A percentile compares a stretch with the other conserved stretches of the same genome.
phyloP scores from a whole-genome alignment of 2,797 vertebrate species.

The Microcaecilia unicolor region DNA sequence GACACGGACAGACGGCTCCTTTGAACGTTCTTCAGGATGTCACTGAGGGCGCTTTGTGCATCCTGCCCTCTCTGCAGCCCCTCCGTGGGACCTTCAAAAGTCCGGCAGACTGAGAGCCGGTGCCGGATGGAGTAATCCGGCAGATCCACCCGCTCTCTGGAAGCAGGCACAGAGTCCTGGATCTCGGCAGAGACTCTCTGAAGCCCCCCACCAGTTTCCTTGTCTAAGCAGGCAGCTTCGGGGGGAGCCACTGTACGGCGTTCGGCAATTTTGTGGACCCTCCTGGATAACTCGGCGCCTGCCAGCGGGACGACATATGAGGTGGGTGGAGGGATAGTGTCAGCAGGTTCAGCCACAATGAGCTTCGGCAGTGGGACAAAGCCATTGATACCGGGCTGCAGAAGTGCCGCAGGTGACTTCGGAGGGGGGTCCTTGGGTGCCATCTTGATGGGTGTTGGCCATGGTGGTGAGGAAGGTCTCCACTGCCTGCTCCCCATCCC shows the following conservation, averaged over 20 bases:
- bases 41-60: slow-evolving; percentile 31
- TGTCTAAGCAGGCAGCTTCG: background rate
- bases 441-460: no score
- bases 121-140: slow-evolving; percentile 18
- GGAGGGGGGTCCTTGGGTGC: background rate
- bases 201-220: background rate
- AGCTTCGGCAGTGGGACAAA: slow-evolving; percentile 4
- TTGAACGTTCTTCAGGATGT: slow-evolving; percentile 29
- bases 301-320: background rate
- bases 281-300: slow-evolving; percentile 3
- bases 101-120: slow-evolving; percentile 3
- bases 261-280: slow-evolving; percentile 19
- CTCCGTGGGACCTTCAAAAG: background rate
- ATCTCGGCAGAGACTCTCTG: background rate
- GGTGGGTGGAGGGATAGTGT: background rate
- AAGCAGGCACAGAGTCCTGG: background rate
- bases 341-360: background rate
- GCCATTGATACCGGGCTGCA: slow-evolving; percentile 1
- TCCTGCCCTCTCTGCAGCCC: background rate
- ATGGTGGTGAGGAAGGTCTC: no score
- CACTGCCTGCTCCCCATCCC: no score
- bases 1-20: background rate
- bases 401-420: background rate
- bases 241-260: slow-evolving; percentile 26
- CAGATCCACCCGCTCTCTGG: background rate